Base-by-base conservation (phyloP, 2,888 invertebrate genomes). In the Polydrusus tereticollis region DNA sequence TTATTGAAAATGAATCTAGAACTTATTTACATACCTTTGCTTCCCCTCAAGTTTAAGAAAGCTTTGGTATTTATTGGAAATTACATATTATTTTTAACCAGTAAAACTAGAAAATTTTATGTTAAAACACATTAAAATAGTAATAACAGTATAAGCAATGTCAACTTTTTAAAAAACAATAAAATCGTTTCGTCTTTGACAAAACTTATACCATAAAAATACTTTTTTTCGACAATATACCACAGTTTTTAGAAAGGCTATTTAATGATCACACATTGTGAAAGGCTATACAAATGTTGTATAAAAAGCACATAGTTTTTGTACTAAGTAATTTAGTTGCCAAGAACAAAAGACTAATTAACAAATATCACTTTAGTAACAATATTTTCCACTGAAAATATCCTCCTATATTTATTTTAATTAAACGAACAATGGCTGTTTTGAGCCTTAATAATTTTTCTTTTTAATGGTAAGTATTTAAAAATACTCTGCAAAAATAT, bases 291-390 rank as follows among this genome's bases (percentile, higher is more conserved):
- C 77, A 77, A 76, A 77, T 72, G 73, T 77, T 77, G 73, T 77
- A 77, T 76, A 76, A 77, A 79, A 78, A 79, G 79, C 79, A 79
- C 80, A 80, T 75, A 73, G 69, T 73, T 81, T n/a, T 82, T 80
- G 82, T 82, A 81, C 81, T 79, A 81, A 80, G 78, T 78, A 80
- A 79, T 80, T 79, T 80, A 80, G 80, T 81, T 82, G 79, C 81
- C 78, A 71, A 77, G 74, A 74, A 77, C 76, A 67, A 75, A 68
- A 72, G 73, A 75, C 75, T 75, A 78, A 74, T 76, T 75, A 68
- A 77, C 75, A 77, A 78, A 76, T 77, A 78, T 79, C 78, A 78
- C 78, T 77, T 75, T 59, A 29, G 29, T 23, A 47, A 69, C 33
- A 47, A 38, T 52, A 50, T 36, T 38, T 64, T 50, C 23, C 29